Base-by-base conservation (phyloP, 2,888 invertebrate species). In the Oegoconia quadripuncta region DNA sequence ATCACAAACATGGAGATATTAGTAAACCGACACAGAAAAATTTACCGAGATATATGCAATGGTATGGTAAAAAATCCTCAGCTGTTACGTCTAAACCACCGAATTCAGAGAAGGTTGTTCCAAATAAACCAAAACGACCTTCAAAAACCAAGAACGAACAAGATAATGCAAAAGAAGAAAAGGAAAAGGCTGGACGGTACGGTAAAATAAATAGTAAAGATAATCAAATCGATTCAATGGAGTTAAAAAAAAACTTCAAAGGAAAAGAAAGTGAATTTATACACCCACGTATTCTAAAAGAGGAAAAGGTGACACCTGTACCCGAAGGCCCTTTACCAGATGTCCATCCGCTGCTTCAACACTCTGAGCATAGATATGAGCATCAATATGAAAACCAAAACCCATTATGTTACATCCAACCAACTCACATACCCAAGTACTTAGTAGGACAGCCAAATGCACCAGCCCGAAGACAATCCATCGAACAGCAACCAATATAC, bases 311-410 rank as follows among this genome's bases (percentile, higher is more conserved):
- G 0, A 88, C 84, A 26, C 88, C 88, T 3, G 74, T 86, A 20
- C 88, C 73, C 39, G 87, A 71, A 70, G 88, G 67, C 17, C 88
- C 74, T 5, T 59, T 86, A 34, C 88, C 78, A 36, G 86, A 80
- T 55, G 81, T 74, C 33, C 94, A 94, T 76, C 93, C 93, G 2
- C 76, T 93, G 35, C 75, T 93, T 13, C 94, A 94, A 60, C 94
- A 95, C 73, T 94, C 94, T 0, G 93, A 93, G 63, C 93, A 93
- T 65, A 89, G 93, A 42, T 94, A 91, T 61, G 94, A 94, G 64
- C 90, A 89, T 39, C 84, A 89, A 40, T 90, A 90, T 50, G 89
- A 90, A 59, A 83, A 88, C 48, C 78, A 88, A 64, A 88, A 88
- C 48, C 88, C 88, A 20, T 66, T 88, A 15, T 86, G 87, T 48